Evolutionary conservation across 2,888 invertebrate species (phyloP).

Genomic region (Torymus texanus): DNA sequence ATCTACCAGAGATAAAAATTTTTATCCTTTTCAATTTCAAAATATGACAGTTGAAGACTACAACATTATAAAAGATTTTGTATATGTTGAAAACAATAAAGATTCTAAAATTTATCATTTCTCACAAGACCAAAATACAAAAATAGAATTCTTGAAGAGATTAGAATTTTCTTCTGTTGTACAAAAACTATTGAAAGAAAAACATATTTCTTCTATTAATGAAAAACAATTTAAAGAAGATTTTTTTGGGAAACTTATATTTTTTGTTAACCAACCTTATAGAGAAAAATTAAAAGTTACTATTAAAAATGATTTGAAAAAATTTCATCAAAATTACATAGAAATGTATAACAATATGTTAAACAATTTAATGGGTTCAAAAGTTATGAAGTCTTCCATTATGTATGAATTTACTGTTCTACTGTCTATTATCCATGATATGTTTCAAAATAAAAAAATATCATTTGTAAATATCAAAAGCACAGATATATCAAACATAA

Average conservation of each 20-base stretch:
- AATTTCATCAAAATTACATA: conserved; percentile 59
- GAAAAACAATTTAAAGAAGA: conserved; percentile 59
- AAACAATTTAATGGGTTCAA: conserved; percentile 52
- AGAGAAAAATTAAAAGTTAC: conserved; percentile 62
- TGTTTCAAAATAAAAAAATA: conserved; percentile 22
- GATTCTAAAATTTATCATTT: conserved; percentile 58
- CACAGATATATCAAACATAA: neutral
- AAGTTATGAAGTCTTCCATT: conserved; percentile 31
- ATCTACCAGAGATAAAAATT: conserved; percentile 46
- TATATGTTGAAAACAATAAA: conserved; percentile 3
- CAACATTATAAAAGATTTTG: conserved; percentile 38
- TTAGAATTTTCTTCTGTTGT: conserved; percentile 61
- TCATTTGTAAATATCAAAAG: neutral
- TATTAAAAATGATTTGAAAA: conserved; percentile 62
- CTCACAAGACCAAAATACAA: conserved; percentile 59
- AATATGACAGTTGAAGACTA: conserved; percentile 6
- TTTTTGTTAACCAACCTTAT: conserved; percentile 54
- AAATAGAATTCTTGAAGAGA: conserved; percentile 61
- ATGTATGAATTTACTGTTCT: conserved; percentile 28
- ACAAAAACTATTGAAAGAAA: conserved; percentile 60
- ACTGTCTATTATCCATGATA: conserved; percentile 16
- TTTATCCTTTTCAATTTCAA: conserved; percentile 45
- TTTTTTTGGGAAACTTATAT: conserved; percentile 62
- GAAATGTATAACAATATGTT: conserved; percentile 59
- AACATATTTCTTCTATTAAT: conserved; percentile 54